phyloP scores from a whole-genome alignment of 2,113 vertebrate genomes.

The Megaleporinus macrocephalus region DNA sequence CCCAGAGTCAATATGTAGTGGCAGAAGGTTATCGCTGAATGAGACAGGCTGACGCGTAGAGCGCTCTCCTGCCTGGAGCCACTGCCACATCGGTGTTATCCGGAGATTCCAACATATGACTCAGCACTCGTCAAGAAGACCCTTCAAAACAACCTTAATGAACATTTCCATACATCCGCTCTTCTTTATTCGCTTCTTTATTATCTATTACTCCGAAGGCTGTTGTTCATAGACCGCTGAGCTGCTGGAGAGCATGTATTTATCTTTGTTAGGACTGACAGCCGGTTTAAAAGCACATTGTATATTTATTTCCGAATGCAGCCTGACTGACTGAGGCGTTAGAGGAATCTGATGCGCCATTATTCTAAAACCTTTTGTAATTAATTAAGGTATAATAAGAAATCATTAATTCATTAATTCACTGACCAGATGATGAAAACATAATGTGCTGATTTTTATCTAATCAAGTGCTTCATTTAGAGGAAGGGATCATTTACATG shows the following conservation, averaged over 20 bases:
- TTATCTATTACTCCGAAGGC: background rate
- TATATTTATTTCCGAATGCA: too few species aligned
- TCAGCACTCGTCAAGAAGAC: background rate
- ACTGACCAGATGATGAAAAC: background rate
- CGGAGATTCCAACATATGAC: slow-evolving; percentile 6
- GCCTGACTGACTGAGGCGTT: background rate
- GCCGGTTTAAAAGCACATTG: background rate
- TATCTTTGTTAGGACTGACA: background rate
- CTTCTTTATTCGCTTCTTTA: background rate
- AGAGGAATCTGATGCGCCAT: background rate
- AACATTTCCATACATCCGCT: background rate
- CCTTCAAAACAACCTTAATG: background rate
- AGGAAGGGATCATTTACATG: background rate
- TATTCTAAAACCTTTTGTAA: background rate
- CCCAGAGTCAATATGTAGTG: slow-evolving; percentile 61
- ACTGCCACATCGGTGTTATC: background rate
- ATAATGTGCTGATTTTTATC: background rate
- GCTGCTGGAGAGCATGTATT: too few species aligned
- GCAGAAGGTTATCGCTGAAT: slow-evolving; percentile 71
- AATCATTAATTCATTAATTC: too few species aligned
- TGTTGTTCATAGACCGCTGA: too few species aligned
- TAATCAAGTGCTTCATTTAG: background rate
- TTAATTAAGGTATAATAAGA: too few species aligned
- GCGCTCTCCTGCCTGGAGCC: background rate
- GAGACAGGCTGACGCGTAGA: slow-evolving; percentile 71